These are phyloP conservation scores for Myodes glareolus DNA, from an alignment of 2,113 vertebrate genomes.

Conservation along the genomic window DNA sequence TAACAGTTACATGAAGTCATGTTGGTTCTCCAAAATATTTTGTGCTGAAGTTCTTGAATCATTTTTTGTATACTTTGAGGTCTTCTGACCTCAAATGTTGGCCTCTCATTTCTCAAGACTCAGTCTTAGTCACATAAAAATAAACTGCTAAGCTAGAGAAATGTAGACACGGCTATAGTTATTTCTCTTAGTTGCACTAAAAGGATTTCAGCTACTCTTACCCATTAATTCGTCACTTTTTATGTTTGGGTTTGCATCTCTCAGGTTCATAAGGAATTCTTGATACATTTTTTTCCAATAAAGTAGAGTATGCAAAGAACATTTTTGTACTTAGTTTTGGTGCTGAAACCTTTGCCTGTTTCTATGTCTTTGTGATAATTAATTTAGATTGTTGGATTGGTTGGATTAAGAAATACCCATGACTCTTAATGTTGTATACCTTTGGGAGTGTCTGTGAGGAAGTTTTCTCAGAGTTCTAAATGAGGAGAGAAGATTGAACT, in stretches of 20 bases:
- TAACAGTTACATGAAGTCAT: neutral
- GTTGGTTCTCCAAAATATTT: neutral
- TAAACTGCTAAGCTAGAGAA: neutral
- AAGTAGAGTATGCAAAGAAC: neutral
- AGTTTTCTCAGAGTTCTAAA: neutral
- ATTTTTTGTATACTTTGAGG: neutral
- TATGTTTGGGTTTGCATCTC: neutral
- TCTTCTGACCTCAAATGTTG: neutral
- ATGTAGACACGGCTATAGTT: neutral
- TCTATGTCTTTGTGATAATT: neutral
- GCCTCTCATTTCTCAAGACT: neutral
- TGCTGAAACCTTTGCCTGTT: neutral
- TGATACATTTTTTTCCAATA: neutral
- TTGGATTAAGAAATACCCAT: neutral
- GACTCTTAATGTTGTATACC: neutral
- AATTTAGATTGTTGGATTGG: neutral
- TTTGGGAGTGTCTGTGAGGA: neutral
- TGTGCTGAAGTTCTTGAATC: neutral
- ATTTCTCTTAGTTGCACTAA: neutral
- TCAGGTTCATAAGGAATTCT: neutral
- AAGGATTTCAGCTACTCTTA: slow-evolving; percentile 8
- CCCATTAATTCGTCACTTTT: neutral
- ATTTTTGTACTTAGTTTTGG: neutral
- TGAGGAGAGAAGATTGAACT: neutral
- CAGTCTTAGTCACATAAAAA: neutral